phyloP scores from a whole-genome alignment of 37 sponge, comb jelly and placozoan genomes.

The Diacarnus erythraeanus region DNA sequence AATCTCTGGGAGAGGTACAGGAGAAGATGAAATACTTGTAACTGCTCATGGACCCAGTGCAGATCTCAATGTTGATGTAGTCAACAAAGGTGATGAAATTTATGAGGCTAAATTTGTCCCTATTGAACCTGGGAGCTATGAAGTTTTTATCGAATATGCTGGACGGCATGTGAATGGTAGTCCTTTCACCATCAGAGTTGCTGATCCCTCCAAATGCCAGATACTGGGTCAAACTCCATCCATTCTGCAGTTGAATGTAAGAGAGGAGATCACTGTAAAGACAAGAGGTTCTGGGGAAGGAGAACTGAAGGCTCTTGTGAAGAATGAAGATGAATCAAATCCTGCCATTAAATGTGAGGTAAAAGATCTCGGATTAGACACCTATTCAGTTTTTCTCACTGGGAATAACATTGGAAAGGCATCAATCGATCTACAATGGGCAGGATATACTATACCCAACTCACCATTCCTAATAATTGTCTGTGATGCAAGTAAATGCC shows the following conservation, averaged over 20 bases:
- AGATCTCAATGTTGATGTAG: constrained; percentile 49
- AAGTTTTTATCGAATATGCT: constrained; percentile 79
- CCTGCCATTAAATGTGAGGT: constrained; percentile 21
- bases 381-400: constrained; percentile 39
- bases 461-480: constrained; percentile 56
- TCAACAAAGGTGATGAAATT: constrained; percentile 7
- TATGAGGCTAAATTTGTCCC: constrained; percentile 65
- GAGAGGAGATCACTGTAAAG: constrained; percentile 61
- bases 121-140: constrained; percentile 68
- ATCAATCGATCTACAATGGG: constrained; percentile 46
- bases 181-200: constrained; percentile 64
- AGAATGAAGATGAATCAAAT: constrained; percentile 13
- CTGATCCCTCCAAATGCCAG: constrained; percentile 66
- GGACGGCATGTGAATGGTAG: constrained; percentile 66
- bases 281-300: constrained; percentile 74
- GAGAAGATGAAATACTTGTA: constrained; percentile 32
- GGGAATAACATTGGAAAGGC: constrained; percentile 22
- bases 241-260: constrained; percentile 49
- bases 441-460: constrained; percentile 51
- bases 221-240: constrained; percentile 51
- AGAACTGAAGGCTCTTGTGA: constrained; percentile 36
- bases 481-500: constrained; percentile 68
- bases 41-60: constrained; percentile 75
- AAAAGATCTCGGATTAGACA: constrained; percentile 34
- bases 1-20: constrained; percentile 41